These are phyloP conservation scores for Leguminivora glycinivorella DNA, from an alignment of 1,140 invertebrate species.

Conservation along the genomic window DNA sequence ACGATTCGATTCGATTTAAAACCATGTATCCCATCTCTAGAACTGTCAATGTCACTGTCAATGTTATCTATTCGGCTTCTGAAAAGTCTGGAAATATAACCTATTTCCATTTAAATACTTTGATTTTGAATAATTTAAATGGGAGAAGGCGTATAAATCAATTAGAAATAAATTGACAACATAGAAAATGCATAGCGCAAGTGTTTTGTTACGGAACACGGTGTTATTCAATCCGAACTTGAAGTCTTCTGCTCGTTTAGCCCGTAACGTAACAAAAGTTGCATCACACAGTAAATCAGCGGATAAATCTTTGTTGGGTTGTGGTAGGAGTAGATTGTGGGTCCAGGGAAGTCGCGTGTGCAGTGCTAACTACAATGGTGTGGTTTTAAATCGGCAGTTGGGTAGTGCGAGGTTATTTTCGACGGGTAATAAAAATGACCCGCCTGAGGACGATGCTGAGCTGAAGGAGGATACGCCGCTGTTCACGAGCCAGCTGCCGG, in stretches of 20 bases:
- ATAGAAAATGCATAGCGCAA: slow-evolving; percentile 64
- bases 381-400: slow-evolving; percentile 29
- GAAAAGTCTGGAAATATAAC: slow-evolving; percentile 71
- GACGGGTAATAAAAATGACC: slow-evolving; percentile 66
- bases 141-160: slow-evolving; percentile 24
- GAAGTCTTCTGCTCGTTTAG: slow-evolving; percentile 47
- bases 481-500: slow-evolving; percentile 83
- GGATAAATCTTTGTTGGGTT: slow-evolving; percentile 33
- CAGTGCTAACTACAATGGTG: slow-evolving; percentile 42
- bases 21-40: background rate
- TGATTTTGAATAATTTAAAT: slow-evolving; percentile 21
- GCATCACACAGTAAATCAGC: slow-evolving; percentile 64
- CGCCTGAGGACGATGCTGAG: slow-evolving; percentile 62
- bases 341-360: slow-evolving; percentile 42
- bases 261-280: slow-evolving; percentile 61
- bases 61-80: slow-evolving; percentile 37
- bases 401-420: slow-evolving; percentile 52
- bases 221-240: slow-evolving; percentile 55
- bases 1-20: too few relatives aligned
- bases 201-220: slow-evolving; percentile 55
- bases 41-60: slow-evolving; percentile 30
- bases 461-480: slow-evolving; percentile 65
- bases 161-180: background rate
- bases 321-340: slow-evolving; percentile 28
- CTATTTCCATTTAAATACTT: slow-evolving; percentile 43